Conservation (phyloP, 2,797 vertebrate species). For the Thunnus albacares region DNA sequence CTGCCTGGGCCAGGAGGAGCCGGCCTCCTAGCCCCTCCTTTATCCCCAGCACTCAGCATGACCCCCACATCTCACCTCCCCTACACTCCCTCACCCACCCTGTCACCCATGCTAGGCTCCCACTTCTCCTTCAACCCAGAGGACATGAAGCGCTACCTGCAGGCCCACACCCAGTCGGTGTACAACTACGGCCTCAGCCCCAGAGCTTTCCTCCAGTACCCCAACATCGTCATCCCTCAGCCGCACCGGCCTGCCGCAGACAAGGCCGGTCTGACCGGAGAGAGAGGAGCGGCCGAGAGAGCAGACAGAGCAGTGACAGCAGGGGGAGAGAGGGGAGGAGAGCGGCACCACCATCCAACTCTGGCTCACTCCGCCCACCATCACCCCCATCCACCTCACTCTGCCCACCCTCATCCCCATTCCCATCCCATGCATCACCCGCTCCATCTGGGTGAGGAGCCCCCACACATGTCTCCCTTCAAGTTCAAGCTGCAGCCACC, state of each 20-base stretch:
- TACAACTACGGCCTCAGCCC: conserved; percentile 96
- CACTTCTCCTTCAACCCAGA: conserved; percentile 95
- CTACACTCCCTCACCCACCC: conserved; percentile 92
- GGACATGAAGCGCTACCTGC: conserved; percentile 96
- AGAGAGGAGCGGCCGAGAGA: conserved; percentile 64
- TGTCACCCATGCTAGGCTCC: conserved; percentile 93
- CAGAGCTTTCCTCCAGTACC: conserved; percentile 93
- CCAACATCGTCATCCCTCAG: conserved; percentile 92
- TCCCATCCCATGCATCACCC: conserved; percentile 82
- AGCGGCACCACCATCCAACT: conserved; percentile 79
- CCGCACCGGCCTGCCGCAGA: conserved; percentile 88
- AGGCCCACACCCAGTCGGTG: conserved; percentile 94
- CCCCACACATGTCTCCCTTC: conserved; percentile 87
- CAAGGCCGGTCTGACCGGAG: conserved; percentile 68
- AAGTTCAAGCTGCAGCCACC: conserved; percentile 96
- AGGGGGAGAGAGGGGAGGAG: conserved; percentile 69
- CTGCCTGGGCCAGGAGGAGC: conserved; percentile 87
- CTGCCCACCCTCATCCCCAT: conserved; percentile 79
- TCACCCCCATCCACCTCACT: conserved; percentile 79
- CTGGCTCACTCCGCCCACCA: conserved; percentile 79
- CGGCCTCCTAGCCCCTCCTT: conserved; percentile 87
- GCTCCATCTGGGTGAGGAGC: conserved; percentile 83
- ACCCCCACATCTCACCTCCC: conserved; percentile 91
- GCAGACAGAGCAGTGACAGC: conserved; percentile 57
- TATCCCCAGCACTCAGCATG: conserved; percentile 92